Conservation (phyloP, 2,888 invertebrate species). For the Graphium colonna region DNA sequence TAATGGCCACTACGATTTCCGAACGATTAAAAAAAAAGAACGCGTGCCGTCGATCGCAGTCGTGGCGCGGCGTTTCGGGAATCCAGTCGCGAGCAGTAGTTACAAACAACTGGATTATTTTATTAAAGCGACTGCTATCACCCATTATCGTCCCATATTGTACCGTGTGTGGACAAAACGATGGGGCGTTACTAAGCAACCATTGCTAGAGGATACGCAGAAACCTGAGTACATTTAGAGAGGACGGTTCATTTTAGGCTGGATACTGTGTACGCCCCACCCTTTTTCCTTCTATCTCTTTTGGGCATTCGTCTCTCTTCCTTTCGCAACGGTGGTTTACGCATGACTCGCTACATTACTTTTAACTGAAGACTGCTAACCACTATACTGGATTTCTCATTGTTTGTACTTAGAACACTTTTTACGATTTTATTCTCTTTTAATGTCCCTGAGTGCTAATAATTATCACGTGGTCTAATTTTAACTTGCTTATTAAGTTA, state of each 20-base stretch:
- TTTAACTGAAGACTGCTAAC: constrained; percentile 36
- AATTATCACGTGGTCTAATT: background rate
- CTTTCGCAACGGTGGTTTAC: constrained; percentile 37
- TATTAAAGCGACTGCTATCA: constrained; percentile 58
- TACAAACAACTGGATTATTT: constrained; percentile 72
- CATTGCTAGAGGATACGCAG: constrained; percentile 27
- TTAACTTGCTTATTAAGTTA: background rate
- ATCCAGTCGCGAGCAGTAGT: constrained; percentile 42
- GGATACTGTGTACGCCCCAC: constrained; percentile 44
- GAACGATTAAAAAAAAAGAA: background rate
- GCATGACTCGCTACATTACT: constrained; percentile 45
- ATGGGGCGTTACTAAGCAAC: constrained; percentile 58
- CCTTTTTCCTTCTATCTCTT: constrained; percentile 39
- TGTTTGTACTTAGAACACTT: constrained; percentile 34
- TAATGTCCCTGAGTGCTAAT: constrained; percentile 11
- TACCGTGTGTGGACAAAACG: constrained; percentile 57
- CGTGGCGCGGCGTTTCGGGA: constrained; percentile 36
- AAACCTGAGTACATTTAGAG: constrained; percentile 2
- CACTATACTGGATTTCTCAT: constrained; percentile 40
- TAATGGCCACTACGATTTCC: constrained; percentile 1
- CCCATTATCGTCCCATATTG: constrained; percentile 67
- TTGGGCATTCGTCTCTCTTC: constrained; percentile 31
- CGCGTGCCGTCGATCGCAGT: constrained; percentile 8
- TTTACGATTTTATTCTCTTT: constrained; percentile 20
- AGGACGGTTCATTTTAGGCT: constrained; percentile 31